These are phyloP conservation scores for Crossaster papposus DNA, from an alignment of 53 echinoderm and acorn worm genomes.

Conservation along the genomic window DNA sequence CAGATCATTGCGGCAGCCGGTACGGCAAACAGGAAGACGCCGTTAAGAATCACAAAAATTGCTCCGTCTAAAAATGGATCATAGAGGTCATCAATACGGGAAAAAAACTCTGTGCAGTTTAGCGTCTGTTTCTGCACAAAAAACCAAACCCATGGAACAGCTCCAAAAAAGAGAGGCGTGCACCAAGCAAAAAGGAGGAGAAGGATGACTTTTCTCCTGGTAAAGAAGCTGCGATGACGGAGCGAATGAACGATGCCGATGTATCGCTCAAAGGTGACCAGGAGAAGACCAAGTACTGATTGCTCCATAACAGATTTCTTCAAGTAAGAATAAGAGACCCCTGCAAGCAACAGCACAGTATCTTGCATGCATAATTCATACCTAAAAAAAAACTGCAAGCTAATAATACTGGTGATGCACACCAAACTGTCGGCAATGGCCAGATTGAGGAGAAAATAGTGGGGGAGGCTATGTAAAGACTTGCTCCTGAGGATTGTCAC, in stretches of 20 bases:
- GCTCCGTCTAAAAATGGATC: not conserved
- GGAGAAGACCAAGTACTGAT: not conserved
- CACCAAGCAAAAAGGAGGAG: not conserved
- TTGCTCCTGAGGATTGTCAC: conserved; percentile 4
- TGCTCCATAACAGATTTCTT: not conserved
- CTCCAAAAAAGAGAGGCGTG: not conserved
- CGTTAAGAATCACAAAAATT: not conserved
- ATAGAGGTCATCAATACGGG: not conserved
- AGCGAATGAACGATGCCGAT: conserved; percentile 7
- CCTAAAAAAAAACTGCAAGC: not conserved
- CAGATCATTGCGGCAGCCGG: conserved; percentile 16
- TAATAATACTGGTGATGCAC: not conserved
- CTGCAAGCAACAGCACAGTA: too few species aligned
- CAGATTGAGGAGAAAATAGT: conserved; percentile 41
- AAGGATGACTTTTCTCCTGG: not conserved
- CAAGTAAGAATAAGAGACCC: not conserved
- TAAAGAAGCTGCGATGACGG: conserved; percentile 6
- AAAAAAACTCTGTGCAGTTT: not conserved
- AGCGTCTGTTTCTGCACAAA: not conserved
- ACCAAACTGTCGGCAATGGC: conserved; percentile 34
- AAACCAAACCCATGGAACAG: not conserved
- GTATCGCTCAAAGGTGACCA: conserved; percentile 24
- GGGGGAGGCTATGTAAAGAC: conserved; percentile 26
- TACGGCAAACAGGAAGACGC: not conserved
- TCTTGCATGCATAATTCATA: not conserved